Evolutionary conservation across 2,797 vertebrate species (phyloP), one percentile per base, ranked within the genome.

Genomic region (Mycteria americana): DNA sequence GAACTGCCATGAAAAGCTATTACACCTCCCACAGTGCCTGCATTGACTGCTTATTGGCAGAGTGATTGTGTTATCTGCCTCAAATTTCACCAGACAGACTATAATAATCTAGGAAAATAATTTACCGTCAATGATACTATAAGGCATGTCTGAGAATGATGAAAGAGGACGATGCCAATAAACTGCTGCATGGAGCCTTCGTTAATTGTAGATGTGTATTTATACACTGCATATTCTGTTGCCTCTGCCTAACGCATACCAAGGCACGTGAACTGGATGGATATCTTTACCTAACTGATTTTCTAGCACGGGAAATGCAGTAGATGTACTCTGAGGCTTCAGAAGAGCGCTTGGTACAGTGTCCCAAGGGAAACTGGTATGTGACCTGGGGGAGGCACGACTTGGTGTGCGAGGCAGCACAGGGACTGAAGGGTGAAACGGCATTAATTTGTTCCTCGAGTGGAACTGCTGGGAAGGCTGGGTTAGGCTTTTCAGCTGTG

Each of bases 241-340:
- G 48, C 54, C 50, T 54, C 62, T 0, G 1, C 33, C 31, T 10
- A 2, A 10, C 1, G 5, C 7, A 0, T 3, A 14, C 11, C 43
- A 3, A 25, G 54, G 51, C 59, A 19, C 7, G 0, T 0, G 6
- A 11, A 5, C 9, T 4, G 39, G 53, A 10, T 5, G 8, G 57
- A 3, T 10, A 4, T 16, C 57, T 30, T 37, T 9, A 19, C 35
- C 39, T 5, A 3, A 6, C 5, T 6, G 62, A 2, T 31, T 8
- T 48, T 21, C 45, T 6, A 24, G 45, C 41, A 5, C 0, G 5
- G 53, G 48, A 43, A 15, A n/a, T 10, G 31, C 33, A 18, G 18
- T 3, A 33, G 28, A 35, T 84, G 25, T 46, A 1, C 69, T 13
- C 22, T 21, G 31, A 25, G 67, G 30, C 37, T 48, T 68, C 31